phyloP scores from a whole-genome alignment of 2,113 vertebrate genomes.

The Pollachius pollachius region DNA sequence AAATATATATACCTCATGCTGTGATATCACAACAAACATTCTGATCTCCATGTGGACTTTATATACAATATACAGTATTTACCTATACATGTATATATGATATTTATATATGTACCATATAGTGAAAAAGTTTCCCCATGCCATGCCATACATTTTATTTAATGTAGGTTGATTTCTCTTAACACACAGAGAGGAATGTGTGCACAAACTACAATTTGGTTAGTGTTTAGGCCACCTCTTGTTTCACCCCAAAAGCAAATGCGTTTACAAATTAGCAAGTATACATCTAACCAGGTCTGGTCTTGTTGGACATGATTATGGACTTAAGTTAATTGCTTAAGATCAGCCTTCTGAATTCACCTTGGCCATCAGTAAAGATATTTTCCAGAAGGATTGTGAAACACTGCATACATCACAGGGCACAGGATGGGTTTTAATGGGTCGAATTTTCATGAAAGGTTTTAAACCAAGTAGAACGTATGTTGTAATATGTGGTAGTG shows the following conservation, averaged over 20 bases:
- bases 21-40: conserved; percentile 81
- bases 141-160: conserved; percentile 62
- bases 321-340: too few relatives aligned
- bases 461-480: too few relatives aligned
- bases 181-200: conserved; percentile 35
- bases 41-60: conserved; percentile 74
- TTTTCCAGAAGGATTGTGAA: too few relatives aligned
- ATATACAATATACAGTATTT: conserved; percentile 80
- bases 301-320: too few relatives aligned
- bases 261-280: neutral
- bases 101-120: conserved; percentile 74
- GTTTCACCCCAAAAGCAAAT: neutral
- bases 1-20: conserved; percentile 80
- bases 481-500: too few relatives aligned
- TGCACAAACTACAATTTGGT: conserved; percentile 14
- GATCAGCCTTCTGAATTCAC: too few relatives aligned
- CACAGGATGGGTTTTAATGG: too few relatives aligned
- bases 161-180: conserved; percentile 63
- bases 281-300: too few relatives aligned
- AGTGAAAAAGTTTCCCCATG: conserved; percentile 64
- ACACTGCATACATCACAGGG: too few relatives aligned
- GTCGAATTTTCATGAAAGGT: too few relatives aligned
- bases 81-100: conserved; percentile 75
- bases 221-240: neutral
- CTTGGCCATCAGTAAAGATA: too few relatives aligned